These are phyloP conservation scores for Yponomeuta cagnagella DNA, from an alignment of 2,888 invertebrate genomes.

Conservation along the genomic window DNA sequence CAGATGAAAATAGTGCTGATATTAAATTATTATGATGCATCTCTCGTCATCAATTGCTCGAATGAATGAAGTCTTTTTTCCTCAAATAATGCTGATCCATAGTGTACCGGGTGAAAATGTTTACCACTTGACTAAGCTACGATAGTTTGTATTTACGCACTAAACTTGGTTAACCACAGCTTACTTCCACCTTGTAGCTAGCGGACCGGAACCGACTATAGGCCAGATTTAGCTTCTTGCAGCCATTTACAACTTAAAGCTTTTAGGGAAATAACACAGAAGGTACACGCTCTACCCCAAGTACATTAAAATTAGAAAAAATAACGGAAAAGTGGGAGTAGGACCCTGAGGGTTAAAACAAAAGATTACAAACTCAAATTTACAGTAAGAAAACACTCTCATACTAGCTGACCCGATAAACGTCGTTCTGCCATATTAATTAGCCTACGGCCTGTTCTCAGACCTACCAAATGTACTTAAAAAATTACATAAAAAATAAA, in stretches of 20 bases:
- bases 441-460: too few species aligned
- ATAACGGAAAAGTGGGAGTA: not conserved
- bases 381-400: too few species aligned
- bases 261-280: not conserved
- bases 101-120: not conserved
- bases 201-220: not conserved
- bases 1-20: too few species aligned
- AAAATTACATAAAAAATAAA: too few species aligned
- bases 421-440: too few species aligned
- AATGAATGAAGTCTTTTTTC: too few species aligned
- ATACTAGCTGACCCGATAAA: too few species aligned
- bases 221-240: not conserved
- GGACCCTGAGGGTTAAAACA: too few species aligned
- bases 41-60: too few species aligned
- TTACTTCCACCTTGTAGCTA: not conserved
- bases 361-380: too few species aligned
- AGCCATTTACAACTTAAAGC: not conserved
- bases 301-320: not conserved
- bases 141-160: not conserved
- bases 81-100: not conserved
- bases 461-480: too few species aligned
- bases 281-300: not conserved
- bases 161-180: not conserved
- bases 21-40: too few species aligned
- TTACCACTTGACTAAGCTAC: not conserved